Evolutionary conservation across 2,113 vertebrate genomes (phyloP), one percentile per base, ranked within the genome.

Genomic region (Caloenas nicobarica): DNA sequence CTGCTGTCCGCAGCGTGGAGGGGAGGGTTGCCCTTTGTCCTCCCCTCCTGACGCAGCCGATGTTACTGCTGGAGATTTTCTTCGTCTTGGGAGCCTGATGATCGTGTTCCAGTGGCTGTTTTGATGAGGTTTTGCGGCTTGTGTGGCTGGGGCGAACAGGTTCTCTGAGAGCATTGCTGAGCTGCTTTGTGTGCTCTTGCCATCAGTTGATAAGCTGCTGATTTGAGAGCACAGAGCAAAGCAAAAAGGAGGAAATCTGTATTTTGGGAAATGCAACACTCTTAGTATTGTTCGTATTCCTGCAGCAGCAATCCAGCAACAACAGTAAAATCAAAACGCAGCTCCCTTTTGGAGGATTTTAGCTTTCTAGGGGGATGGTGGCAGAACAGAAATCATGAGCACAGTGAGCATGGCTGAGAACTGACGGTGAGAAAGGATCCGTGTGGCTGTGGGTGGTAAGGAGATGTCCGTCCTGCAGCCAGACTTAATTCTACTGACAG

Each of bases 1-100:
- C 46, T 36, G n/a, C 34, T 87, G 71, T 50, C 28, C 40, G 22
- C 34, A 17, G 0, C 0, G 0, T 15, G 36, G 24, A 38, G 17
- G 42, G 36, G 3, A 56, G 28, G 19, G 13, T 36, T 93, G 66
- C 17, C 50, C 50, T 72, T 62, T 87, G 34, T 57, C 33, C 92
- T 76, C 38, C 36, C 6, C 28, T 91, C 9, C 26, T 89, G 22
- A n/a, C 80, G 88, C 42, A 86, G 60, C 29, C 8, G 1, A 22
- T 53, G 10, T 68, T 58, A 51, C 57, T 88, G 40, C 62, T 80
- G 64, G 44, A 61, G 46, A 5, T 16, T 33, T 18, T 71, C 68
- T 87, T 83, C n/a, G 13, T 56, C 50, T 73, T 58, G 74, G 51
- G 58, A 92, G 28, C 25, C 23, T 34, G n/a, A 34, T 58, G 64